phyloP scores from a whole-genome alignment of 2,797 vertebrate genomes.

The Pristis pectinata region DNA sequence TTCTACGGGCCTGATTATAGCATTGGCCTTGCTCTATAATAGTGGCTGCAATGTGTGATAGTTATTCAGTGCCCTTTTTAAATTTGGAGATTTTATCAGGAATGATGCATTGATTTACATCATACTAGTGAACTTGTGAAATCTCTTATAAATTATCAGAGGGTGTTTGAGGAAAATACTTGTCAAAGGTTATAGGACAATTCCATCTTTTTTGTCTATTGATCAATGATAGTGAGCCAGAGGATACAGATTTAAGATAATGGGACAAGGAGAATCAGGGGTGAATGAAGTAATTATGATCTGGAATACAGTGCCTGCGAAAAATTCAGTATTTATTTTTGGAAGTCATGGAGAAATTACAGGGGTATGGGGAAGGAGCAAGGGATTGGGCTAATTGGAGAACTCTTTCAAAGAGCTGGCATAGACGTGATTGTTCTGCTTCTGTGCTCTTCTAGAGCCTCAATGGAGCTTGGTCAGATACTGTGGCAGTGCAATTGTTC shows the following conservation, averaged over 20 bases:
- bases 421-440: neutral
- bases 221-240: too few relatives aligned
- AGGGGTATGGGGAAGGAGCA: neutral
- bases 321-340: neutral
- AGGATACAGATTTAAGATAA: neutral
- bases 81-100: neutral
- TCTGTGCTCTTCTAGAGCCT: neutral
- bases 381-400: neutral
- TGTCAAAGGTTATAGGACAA: neutral
- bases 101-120: neutral
- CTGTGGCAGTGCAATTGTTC: too few relatives aligned
- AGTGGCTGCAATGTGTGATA: neutral
- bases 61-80: neutral
- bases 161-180: neutral
- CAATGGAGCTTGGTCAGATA: neutral
- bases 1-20: neutral
- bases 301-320: neutral
- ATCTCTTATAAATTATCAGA: neutral
- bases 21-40: neutral
- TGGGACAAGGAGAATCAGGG: neutral
- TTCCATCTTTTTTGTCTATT: neutral
- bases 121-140: too few relatives aligned
- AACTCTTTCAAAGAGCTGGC: neutral
- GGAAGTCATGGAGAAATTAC: neutral
- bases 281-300: neutral